Evolutionary conservation across 2,888 invertebrate species (phyloP).

Genomic region (Tachina lurida): DNA sequence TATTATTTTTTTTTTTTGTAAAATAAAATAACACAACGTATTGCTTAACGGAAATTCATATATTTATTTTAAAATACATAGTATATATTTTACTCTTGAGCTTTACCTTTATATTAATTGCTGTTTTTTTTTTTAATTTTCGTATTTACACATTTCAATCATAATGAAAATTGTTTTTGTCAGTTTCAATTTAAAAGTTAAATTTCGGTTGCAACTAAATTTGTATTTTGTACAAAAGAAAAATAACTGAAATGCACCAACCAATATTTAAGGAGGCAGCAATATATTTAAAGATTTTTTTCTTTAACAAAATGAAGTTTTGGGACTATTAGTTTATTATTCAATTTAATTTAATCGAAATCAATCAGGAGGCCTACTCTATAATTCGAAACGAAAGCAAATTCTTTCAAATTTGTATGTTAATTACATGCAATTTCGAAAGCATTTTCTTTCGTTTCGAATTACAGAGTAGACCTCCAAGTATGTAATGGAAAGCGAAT

Average conservation of each 20-base stretch:
- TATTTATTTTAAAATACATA: constrained; percentile 27
- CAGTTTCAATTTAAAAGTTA: background rate
- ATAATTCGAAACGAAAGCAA: too few relatives aligned
- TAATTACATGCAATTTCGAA: too few relatives aligned
- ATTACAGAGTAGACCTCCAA: too few relatives aligned
- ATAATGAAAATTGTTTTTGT: constrained; percentile 4
- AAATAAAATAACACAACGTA: constrained; percentile 71
- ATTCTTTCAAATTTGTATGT: too few relatives aligned
- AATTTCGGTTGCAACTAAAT: constrained; percentile 12
- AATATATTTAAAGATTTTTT: background rate
- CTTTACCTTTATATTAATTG: constrained; percentile 52
- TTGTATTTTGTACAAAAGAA: constrained; percentile 29
- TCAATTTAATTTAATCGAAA: too few relatives aligned
- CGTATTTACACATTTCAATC: background rate
- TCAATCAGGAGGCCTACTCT: too few relatives aligned
- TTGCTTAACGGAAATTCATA: constrained; percentile 68
- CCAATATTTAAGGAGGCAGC: background rate
- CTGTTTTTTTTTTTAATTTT: constrained; percentile 34
- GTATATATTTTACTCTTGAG: constrained; percentile 48
- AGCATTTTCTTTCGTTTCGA: too few relatives aligned
- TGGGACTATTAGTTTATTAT: too few relatives aligned
- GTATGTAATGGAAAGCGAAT: too few relatives aligned
- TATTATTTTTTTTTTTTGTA: background rate
- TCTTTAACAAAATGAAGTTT: background rate
- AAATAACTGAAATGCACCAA: background rate